Evolutionary conservation across 2,888 invertebrate species (phyloP).

Genomic region (Chloroclysta siterata): DNA sequence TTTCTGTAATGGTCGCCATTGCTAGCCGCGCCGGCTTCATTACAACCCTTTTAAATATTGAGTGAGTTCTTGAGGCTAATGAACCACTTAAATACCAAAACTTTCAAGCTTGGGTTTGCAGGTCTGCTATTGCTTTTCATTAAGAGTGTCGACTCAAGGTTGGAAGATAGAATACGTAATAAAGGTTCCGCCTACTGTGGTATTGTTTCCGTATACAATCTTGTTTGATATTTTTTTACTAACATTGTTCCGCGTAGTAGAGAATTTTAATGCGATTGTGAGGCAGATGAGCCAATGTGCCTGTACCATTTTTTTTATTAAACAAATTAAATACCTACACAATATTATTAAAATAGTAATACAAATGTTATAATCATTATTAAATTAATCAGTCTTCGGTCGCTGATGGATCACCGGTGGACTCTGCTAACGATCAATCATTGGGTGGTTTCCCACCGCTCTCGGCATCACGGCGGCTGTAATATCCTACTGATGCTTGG

Average conservation of each 20-base stretch:
- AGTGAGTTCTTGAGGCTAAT: constrained; percentile 21
- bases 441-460: constrained; percentile 39
- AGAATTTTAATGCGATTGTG: too few species aligned
- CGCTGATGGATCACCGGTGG: constrained; percentile 62
- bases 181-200: too few species aligned
- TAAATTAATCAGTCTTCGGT: constrained; percentile 36
- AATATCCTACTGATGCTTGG: constrained; percentile 24
- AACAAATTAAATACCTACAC: neutral
- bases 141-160: neutral
- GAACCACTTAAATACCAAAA: constrained; percentile 4
- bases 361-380: constrained; percentile 27
- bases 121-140: neutral
- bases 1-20: constrained; percentile 71
- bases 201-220: too few species aligned
- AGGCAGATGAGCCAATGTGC: too few species aligned
- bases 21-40: constrained; percentile 57
- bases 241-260: too few species aligned
- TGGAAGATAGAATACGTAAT: too few species aligned
- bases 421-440: constrained; percentile 61
- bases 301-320: too few species aligned
- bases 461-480: constrained; percentile 40
- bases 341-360: constrained; percentile 3
- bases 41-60: constrained; percentile 34
- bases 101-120: neutral
- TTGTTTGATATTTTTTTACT: too few species aligned